These are phyloP conservation scores for Tipula confusa DNA, from an alignment of 2,888 invertebrate genomes.

Conservation along the genomic window DNA sequence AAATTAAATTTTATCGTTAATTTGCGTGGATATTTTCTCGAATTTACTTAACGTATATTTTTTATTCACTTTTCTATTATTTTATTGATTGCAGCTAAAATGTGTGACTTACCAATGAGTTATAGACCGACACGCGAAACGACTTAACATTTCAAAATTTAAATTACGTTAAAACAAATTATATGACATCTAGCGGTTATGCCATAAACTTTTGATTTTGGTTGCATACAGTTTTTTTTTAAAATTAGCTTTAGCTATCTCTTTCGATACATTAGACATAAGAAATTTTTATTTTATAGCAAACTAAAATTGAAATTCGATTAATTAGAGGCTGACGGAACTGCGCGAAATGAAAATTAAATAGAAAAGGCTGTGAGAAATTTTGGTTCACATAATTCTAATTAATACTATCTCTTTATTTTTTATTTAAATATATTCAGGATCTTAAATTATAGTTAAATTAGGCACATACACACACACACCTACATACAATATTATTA, in stretches of 20 bases:
- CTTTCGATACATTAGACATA: not conserved
- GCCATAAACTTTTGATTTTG: not conserved
- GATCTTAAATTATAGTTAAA: not conserved
- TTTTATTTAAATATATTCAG: not conserved
- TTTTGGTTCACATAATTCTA: not conserved
- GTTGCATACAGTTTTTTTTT: not conserved
- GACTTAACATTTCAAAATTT: not conserved
- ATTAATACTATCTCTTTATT: not conserved
- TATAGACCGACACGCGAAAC: not conserved
- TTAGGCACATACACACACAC: not conserved
- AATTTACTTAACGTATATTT: not conserved
- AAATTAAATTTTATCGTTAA: slow-evolving; percentile 62
- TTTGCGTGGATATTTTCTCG: slow-evolving; percentile 28
- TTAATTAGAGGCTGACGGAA: not conserved
- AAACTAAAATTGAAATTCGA: not conserved
- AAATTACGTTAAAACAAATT: not conserved
- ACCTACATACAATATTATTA: not conserved
- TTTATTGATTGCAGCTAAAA: slow-evolving; percentile 6
- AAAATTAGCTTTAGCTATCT: not conserved
- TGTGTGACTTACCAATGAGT: not conserved
- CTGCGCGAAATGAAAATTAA: not conserved
- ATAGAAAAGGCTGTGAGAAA: not conserved
- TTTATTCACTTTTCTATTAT: slow-evolving; percentile 3
- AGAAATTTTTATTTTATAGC: not conserved
- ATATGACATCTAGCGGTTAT: not conserved